Evolutionary conservation across 2,797 vertebrate genomes (phyloP).

Genomic region (Oreochromis mossambicus): DNA sequence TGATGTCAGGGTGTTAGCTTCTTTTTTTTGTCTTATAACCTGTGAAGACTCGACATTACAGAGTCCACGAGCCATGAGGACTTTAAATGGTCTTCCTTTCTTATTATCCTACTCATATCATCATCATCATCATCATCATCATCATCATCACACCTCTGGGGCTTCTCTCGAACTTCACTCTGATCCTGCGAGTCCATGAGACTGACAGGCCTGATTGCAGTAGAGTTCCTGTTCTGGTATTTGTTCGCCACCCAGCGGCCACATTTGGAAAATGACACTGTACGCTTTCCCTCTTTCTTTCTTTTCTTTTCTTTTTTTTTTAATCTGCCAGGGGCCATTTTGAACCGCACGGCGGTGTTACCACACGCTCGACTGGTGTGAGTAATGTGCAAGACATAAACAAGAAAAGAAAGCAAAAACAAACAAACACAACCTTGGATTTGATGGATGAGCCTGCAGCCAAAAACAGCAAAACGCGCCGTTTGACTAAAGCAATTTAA

Average conservation of each 20-base stretch:
- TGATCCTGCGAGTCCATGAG: not conserved
- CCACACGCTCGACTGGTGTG: slow-evolving; percentile 33
- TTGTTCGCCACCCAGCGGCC: slow-evolving; percentile 63
- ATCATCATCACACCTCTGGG: not conserved
- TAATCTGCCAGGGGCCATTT: slow-evolving; percentile 77
- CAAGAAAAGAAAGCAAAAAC: not conserved
- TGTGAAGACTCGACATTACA: not conserved
- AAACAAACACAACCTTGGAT: slow-evolving; percentile 1
- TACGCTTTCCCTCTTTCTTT: not conserved
- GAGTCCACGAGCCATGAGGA: not conserved
- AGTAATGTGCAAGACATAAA: slow-evolving; percentile 39
- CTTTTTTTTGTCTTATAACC: not conserved
- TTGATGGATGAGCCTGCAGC: not conserved
- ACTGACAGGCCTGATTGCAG: not conserved
- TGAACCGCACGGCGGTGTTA: slow-evolving; percentile 53
- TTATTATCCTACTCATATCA: not conserved
- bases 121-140: not conserved
- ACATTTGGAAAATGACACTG: not conserved
- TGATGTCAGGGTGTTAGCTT: not conserved
- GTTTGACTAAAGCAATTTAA: not conserved
- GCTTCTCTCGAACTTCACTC: not conserved
- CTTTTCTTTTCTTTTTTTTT: not conserved
- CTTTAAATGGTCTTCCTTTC: not conserved
- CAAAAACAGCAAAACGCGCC: not conserved
- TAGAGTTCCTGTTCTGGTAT: slow-evolving; percentile 6